A percentile compares a stretch with the other conserved stretches of the same genome.
Evolutionary conservation across 2,888 invertebrate species (phyloP).

Genomic region (Entomobrya proxima): DNA sequence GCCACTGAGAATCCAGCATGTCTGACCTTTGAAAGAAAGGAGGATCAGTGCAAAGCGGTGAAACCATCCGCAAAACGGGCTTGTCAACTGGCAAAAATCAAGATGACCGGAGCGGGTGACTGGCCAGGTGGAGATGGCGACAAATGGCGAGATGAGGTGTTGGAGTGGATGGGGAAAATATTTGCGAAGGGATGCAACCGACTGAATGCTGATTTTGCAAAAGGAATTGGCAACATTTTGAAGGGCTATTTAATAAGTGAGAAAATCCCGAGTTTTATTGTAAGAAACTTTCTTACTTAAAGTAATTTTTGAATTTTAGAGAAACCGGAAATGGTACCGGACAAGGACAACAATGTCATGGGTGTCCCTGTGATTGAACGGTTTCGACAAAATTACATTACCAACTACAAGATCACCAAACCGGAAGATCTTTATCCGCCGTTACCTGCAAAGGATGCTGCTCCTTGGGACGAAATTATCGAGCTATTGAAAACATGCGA

Average conservation of each 20-base stretch:
- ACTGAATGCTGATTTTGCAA: neutral
- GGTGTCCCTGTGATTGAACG: neutral
- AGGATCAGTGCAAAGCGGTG: slow-evolving; percentile 29
- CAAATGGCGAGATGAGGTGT: slow-evolving; percentile 20
- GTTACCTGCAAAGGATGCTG: neutral
- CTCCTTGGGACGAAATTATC: neutral
- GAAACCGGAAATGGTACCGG: neutral
- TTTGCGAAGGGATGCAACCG: slow-evolving; percentile 13
- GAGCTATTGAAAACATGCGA: slow-evolving; percentile 5
- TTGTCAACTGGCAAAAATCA: slow-evolving; percentile 15
- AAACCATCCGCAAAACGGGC: slow-evolving; percentile 25
- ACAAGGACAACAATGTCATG: neutral
- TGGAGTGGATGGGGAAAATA: slow-evolving; percentile 1
- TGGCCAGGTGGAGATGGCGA: slow-evolving; percentile 8
- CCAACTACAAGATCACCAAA: slow-evolving; percentile 14
- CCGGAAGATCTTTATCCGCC: neutral
- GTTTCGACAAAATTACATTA: neutral
- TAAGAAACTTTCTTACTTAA: no score
- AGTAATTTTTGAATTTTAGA: no score
- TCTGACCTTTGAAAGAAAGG: slow-evolving; percentile 17
- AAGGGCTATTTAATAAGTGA: slow-evolving; percentile 37
- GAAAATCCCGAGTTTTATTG: no score
- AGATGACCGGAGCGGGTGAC: neutral
- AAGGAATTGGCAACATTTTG: neutral
- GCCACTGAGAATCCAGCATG: slow-evolving; percentile 10